A percentile compares a stretch with the other conserved stretches of the same genome.
Conservation (phyloP, 2,797 vertebrate species). For the Gymnocypris eckloni region DNA sequence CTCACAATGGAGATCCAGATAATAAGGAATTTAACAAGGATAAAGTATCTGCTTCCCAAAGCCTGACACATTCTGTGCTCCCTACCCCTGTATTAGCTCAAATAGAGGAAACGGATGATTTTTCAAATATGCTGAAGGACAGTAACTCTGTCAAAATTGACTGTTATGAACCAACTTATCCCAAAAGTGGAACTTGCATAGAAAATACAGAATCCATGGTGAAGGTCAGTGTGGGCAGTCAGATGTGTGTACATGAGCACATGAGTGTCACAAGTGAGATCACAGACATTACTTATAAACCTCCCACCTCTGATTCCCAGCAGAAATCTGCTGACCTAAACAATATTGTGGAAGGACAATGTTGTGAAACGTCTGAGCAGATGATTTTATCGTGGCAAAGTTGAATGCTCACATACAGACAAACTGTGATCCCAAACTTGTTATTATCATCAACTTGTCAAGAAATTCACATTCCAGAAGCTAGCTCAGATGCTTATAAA, state of each 20-base stretch:
- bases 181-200: background rate
- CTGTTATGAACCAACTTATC: slow-evolving; percentile 4
- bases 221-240: slow-evolving; percentile 1
- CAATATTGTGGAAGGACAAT: slow-evolving; percentile 12
- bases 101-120: slow-evolving; percentile 6
- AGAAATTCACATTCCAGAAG: background rate
- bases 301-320: slow-evolving; percentile 20
- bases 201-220: background rate
- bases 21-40: slow-evolving; percentile 17
- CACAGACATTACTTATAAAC: slow-evolving; percentile 26
- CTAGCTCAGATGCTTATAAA: background rate
- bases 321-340: slow-evolving; percentile 62
- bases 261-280: background rate
- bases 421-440: background rate
- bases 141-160: slow-evolving; percentile 2
- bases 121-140: background rate
- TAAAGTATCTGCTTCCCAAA: slow-evolving; percentile 10
- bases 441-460: background rate
- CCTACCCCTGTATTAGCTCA: slow-evolving; percentile 7
- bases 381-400: slow-evolving; percentile 5
- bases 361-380: slow-evolving; percentile 18
- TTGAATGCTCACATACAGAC: background rate
- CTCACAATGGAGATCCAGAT: slow-evolving; percentile 30
- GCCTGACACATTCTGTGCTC: background rate
- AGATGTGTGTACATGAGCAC: background rate